Percentiles rank a stretch among this genome's conserved stretches.
Evolutionary conservation across 1,140 invertebrate genomes (phyloP).

Genomic region (Drosophila setifemur): DNA sequence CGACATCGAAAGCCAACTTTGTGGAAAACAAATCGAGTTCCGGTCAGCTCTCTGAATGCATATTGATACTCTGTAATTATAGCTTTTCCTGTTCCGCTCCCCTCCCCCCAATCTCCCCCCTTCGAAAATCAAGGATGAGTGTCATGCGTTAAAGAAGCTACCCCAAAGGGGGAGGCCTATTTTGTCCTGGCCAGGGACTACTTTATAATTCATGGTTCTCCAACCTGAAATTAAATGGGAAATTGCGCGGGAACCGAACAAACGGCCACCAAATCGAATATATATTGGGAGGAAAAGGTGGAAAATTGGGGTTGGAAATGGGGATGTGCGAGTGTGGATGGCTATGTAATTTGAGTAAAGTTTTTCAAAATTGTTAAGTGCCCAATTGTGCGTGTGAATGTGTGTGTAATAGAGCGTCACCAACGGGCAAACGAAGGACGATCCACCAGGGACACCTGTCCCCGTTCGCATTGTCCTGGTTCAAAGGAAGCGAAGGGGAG

Average conservation of each 20-base stretch:
- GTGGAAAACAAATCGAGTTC: conserved; percentile 68
- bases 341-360: conserved; percentile 69
- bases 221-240: conserved; percentile 65
- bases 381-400: conserved; percentile 72
- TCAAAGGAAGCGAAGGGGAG: background rate
- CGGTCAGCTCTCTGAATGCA: background rate
- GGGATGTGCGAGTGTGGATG: conserved; percentile 36
- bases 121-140: conserved; percentile 62
- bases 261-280: conserved; percentile 15
- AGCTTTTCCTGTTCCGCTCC: background rate
- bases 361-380: conserved; percentile 66
- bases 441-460: conserved; percentile 48
- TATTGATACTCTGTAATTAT: conserved; percentile 47
- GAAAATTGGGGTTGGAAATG: background rate
- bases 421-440: conserved; percentile 25
- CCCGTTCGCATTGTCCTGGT: conserved; percentile 51
- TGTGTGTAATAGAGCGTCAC: conserved; percentile 77
- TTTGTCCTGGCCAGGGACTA: too few relatives aligned
- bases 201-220: conserved; percentile 67
- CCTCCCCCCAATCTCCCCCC: too few relatives aligned
- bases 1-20: conserved; percentile 76
- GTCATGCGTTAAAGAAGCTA: conserved; percentile 67
- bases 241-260: conserved; percentile 69
- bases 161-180: background rate
- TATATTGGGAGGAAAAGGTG: too few relatives aligned